These are phyloP conservation scores for Macrotis lagotis DNA, from an alignment of 2,113 vertebrate genomes.

Conservation along the genomic window DNA sequence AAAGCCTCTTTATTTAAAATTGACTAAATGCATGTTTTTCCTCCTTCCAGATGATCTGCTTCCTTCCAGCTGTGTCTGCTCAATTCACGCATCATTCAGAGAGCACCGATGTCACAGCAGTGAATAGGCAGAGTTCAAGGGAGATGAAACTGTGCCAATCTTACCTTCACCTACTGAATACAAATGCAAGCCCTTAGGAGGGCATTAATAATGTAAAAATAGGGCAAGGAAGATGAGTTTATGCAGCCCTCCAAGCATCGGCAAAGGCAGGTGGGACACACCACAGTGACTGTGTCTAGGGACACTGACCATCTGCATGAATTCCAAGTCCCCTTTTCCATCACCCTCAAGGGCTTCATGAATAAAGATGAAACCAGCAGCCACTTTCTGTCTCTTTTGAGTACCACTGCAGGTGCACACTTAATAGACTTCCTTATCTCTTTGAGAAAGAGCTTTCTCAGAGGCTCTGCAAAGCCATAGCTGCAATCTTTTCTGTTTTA, in stretches of 20 bases:
- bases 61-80: constrained; percentile 76
- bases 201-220: constrained; percentile 69
- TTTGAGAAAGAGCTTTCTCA: constrained; percentile 79
- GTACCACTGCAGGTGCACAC: constrained; percentile 58
- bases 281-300: constrained; percentile 61
- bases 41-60: constrained; percentile 58
- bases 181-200: constrained; percentile 50
- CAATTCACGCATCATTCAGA: constrained; percentile 24
- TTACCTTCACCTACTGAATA: constrained; percentile 57
- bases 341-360: constrained; percentile 84
- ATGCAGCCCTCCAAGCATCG: constrained; percentile 60
- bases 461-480: constrained; percentile 72
- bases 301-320: constrained; percentile 44
- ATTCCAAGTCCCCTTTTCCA: constrained; percentile 78
- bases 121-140: not conserved
- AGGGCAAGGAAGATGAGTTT: constrained; percentile 64
- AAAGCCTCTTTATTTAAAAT: constrained; percentile 75
- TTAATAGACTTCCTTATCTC: constrained; percentile 83
- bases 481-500: constrained; percentile 74
- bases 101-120: constrained; percentile 60
- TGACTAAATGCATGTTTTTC: constrained; percentile 53
- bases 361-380: constrained; percentile 83
- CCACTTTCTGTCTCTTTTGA: constrained; percentile 55
- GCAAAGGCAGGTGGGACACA: constrained; percentile 64
- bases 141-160: constrained; percentile 47